phyloP scores from a whole-genome alignment of 2,113 vertebrate species.

The Etheostoma spectabile region DNA sequence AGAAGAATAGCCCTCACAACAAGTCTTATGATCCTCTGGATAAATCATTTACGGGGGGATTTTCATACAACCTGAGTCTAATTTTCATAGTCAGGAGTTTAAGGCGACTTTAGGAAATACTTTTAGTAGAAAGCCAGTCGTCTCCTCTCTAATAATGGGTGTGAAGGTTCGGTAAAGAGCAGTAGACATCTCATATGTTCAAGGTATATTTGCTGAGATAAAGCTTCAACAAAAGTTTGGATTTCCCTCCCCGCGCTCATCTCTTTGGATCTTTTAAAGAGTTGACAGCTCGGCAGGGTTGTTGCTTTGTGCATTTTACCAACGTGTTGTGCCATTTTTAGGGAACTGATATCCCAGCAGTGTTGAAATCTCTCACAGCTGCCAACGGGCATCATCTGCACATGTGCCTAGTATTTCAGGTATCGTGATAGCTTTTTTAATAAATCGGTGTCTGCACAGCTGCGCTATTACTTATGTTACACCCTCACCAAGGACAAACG shows the following conservation, averaged over 20 bases:
- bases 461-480: too few species aligned
- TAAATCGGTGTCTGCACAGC: background rate
- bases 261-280: background rate
- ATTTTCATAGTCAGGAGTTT: background rate
- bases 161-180: background rate
- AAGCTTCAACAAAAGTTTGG: background rate
- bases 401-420: background rate
- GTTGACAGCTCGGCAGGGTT: background rate
- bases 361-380: background rate
- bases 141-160: background rate
- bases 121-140: too few species aligned
- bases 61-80: background rate
- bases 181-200: background rate
- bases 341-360: background rate
- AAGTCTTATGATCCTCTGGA: conserved; percentile 11
- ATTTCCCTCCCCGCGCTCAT: background rate
- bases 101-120: background rate
- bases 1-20: background rate
- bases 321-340: background rate
- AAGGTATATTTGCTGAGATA: background rate
- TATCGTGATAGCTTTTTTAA: background rate
- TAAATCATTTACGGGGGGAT: background rate
- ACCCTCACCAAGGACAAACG: too few species aligned
- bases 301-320: background rate
- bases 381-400: background rate